These are phyloP conservation scores for Priocnemis perturbator DNA, from an alignment of 2,888 invertebrate genomes.

Conservation along the genomic window DNA sequence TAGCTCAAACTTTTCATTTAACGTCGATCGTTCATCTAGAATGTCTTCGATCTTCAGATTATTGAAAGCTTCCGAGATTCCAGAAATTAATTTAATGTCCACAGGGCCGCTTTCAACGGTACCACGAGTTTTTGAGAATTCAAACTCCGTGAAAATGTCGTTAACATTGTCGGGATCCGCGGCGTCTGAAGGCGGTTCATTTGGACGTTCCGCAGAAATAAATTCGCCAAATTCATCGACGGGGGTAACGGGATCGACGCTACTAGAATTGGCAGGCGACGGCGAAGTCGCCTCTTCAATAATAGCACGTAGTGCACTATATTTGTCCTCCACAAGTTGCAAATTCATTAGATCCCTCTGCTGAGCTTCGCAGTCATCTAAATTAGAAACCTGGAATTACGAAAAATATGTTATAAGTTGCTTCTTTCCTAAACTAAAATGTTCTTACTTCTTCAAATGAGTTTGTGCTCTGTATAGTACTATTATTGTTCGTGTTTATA, in stretches of 20 bases:
- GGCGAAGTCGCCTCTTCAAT: constrained; percentile 58
- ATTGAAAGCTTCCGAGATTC: constrained; percentile 65
- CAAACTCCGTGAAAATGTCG: constrained; percentile 67
- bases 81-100: constrained; percentile 61
- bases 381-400: constrained; percentile 37
- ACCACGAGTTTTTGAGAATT: constrained; percentile 54
- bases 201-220: constrained; percentile 70
- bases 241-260: constrained; percentile 43
- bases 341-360: constrained; percentile 70
- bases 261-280: constrained; percentile 36
- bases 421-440: constrained; percentile 17
- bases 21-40: constrained; percentile 42
- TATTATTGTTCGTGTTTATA: neutral
- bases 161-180: constrained; percentile 40
- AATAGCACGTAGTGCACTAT: constrained; percentile 75
- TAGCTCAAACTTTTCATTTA: constrained; percentile 58
- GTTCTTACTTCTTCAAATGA: neutral
- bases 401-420: constrained; percentile 15
- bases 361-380: constrained; percentile 38
- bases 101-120: constrained; percentile 46
- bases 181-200: constrained; percentile 35
- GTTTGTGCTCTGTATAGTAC: neutral
- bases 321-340: constrained; percentile 73
- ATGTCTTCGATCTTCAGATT: constrained; percentile 63
- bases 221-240: constrained; percentile 76